Base-by-base conservation (phyloP, 2,888 invertebrate species). In the Dynastes tityus region DNA sequence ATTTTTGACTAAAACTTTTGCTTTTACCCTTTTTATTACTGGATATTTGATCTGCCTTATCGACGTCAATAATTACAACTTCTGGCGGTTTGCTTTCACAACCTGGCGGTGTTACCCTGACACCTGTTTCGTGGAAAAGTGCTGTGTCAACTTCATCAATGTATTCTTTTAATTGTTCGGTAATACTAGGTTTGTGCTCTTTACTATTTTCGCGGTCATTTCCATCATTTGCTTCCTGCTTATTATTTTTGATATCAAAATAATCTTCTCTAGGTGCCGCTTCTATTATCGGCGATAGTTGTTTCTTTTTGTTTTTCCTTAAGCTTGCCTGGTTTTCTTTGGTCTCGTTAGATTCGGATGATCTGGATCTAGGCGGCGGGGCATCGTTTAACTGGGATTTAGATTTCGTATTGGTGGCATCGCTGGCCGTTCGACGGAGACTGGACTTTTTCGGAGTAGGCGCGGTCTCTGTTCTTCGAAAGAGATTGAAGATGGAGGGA, bases 231-330 rank as follows among this genome's bases (percentile, higher is more conserved):
- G 82, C 82, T 68, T 84, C 85, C 83, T 81, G 85, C 83, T 77
- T 84, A 80, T 68, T 78, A 63, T 53, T 80, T 40, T 77, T 40
- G 6, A 68, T n/a, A 4, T 75, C 77, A 82, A 93, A 94, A 84
- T 93, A 94, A 85, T 94, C 94, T 83, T 94, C 94, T 81, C 93
- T 90, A 16, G 93, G 94, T 11, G 93, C 91, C 80, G 93, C 93
- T 88, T 95, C 95, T 81, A 95, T 95, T 73, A 96, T 95, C 0
- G 95, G 95, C 8, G 95, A 95, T 27, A 96, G 86, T 85, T 94
- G 95, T 78, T 92, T 90, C 85, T 94, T 94, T 37, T 74, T 79
- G 40, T 27, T 75, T 90, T 86, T 81, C 91, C 91, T 82, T 80
- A 81, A 29, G 73, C 80, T 81, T 51, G 80, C 58, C 53, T 64